These are phyloP conservation scores for Nephrotoma appendiculata DNA, from an alignment of 2,888 invertebrate genomes.

Conservation along the genomic window DNA sequence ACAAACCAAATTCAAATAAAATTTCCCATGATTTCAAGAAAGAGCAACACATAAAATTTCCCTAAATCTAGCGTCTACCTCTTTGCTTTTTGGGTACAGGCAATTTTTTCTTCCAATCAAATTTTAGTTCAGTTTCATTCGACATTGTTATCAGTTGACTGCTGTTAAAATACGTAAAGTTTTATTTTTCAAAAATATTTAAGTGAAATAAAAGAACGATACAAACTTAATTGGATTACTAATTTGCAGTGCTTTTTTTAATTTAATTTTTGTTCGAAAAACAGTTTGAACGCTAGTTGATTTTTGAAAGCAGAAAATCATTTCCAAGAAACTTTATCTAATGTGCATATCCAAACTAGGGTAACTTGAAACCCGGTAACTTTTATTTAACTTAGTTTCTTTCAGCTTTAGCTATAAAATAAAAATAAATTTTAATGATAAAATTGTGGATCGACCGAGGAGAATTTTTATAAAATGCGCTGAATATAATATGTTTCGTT, in stretches of 20 bases:
- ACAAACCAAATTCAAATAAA: not conserved
- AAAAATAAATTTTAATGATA: too few species aligned
- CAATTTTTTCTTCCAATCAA: not conserved
- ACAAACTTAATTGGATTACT: not conserved
- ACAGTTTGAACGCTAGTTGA: too few species aligned
- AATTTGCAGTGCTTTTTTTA: not conserved
- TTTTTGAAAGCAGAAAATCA: too few species aligned
- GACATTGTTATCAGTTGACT: not conserved
- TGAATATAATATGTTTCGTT: not conserved
- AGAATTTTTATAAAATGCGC: too few species aligned
- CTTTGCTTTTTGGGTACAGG: not conserved
- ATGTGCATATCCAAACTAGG: too few species aligned
- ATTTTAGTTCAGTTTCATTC: not conserved
- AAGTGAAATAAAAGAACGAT: not conserved
- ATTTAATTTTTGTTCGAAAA: too few species aligned
- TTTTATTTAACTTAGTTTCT: too few species aligned
- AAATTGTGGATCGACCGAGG: too few species aligned
- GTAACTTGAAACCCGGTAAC: too few species aligned
- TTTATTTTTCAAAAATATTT: not conserved
- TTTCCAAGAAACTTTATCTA: too few species aligned
- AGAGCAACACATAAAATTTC: not conserved
- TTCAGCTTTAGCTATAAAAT: too few species aligned
- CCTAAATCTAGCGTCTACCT: not conserved
- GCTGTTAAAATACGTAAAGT: not conserved
- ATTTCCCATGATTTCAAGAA: not conserved